Base-by-base conservation (phyloP, 2,797 vertebrate genomes). In the Pterois miles region DNA sequence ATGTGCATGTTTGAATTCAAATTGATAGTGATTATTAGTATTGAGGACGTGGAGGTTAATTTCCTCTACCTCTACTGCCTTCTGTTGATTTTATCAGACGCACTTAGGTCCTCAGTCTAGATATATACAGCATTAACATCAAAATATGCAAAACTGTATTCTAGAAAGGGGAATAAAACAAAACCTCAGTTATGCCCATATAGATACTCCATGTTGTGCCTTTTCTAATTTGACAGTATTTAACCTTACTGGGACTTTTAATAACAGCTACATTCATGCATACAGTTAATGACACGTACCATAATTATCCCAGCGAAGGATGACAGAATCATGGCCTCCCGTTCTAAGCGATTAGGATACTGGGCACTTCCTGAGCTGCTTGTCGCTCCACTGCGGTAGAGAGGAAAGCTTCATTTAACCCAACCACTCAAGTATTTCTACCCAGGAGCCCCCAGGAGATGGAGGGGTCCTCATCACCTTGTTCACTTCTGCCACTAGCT, bases 311-410 rank as follows among this genome's bases (percentile, higher is more conserved):
- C 96, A 69, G 97, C 96, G 50, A 97, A 98, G 34, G 95, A 96
- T 6, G 97, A 98, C 80, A 98, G 92, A 91, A 97, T 97, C 96
- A 97, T 96, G 3, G 97, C 96, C 92, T 98, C 93, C 74, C 96
- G 92, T 71, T 98, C 96, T 67, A 63, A 89, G 8, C 31, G 82
- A 56, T 94, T 94, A 5, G 93, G 95, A 80, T 96, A 96, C 18
- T 20, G 52, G 10, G 85, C 67, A 40, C 27, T 36, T 36, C 84
- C 82, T 59, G 0, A 68, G 67, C 79, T 58, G 53, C 68, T 71
- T 3, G 63, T 43, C 7, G 82, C 62, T 78, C 86, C 86, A 27
- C 95, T 95, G 76, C 27, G 22, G 65, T 2, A 33, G 2, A 56
- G 40, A 48, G n/a, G 29, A 54, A 20, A 58, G 16, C 8, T 31